phyloP scores from a whole-genome alignment of 2,888 invertebrate species.

The Drosophila robusta region DNA sequence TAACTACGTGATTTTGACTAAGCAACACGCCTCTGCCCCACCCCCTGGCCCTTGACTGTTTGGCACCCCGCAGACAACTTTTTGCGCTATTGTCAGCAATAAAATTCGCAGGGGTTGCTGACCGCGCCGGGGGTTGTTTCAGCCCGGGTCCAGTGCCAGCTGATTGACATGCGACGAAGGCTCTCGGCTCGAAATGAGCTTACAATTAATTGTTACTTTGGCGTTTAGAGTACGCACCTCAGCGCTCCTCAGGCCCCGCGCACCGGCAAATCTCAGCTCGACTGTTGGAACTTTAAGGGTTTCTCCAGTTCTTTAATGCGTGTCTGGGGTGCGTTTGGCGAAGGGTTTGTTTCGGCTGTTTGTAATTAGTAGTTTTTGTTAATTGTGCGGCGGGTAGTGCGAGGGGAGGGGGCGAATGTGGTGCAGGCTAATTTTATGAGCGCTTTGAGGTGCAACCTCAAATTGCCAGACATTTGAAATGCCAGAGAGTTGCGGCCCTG shows the following conservation, averaged over 20 bases:
- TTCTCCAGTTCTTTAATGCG: slow-evolving; percentile 47
- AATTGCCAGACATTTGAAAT: slow-evolving; percentile 43
- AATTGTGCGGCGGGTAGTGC: slow-evolving; percentile 47
- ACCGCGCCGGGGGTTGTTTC: slow-evolving; percentile 30
- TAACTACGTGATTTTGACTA: slow-evolving; percentile 77
- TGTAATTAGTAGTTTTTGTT: slow-evolving; percentile 72
- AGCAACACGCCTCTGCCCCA: slow-evolving; percentile 69
- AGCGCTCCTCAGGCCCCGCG: neutral
- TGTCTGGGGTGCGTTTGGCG: slow-evolving; percentile 30
- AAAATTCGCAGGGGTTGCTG: slow-evolving; percentile 62
- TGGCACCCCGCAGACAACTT: slow-evolving; percentile 30
- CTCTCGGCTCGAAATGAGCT: slow-evolving; percentile 63
- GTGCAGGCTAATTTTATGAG: slow-evolving; percentile 61
- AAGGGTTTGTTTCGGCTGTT: slow-evolving; percentile 19
- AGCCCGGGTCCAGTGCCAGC: slow-evolving; percentile 14
- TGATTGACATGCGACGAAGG: slow-evolving; percentile 73
- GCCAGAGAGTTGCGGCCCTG: slow-evolving; percentile 23
- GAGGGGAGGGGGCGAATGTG: neutral
- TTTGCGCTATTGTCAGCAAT: slow-evolving; percentile 76
- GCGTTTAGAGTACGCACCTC: slow-evolving; percentile 31
- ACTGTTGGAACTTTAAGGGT: slow-evolving; percentile 47
- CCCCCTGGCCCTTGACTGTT: neutral
- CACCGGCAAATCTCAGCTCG: slow-evolving; percentile 42
- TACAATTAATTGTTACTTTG: slow-evolving; percentile 74
- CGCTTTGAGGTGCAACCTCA: slow-evolving; percentile 44